Evolutionary conservation across 2,113 vertebrate species (phyloP), one percentile per base, ranked within the genome.

Genomic region (Neopipo cinnamomea): DNA sequence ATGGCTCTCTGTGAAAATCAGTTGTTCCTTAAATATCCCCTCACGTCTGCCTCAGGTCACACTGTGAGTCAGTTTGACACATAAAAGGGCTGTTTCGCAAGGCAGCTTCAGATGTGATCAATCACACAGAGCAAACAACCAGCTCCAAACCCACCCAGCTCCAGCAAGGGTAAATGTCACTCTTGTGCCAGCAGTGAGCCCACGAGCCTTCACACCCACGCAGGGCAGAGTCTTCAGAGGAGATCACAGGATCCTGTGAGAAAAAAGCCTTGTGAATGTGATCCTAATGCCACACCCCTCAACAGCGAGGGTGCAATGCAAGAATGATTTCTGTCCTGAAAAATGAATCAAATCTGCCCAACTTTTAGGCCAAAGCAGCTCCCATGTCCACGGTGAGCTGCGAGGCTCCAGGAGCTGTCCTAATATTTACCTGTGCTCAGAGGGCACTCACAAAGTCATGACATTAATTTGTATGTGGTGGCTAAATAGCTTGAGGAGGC

Each of bases 71-170:
- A 91, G 81, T 82, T 1, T 88, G 89, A 89, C 94, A 89, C 56
- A n/a, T 4, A 1, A 49, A 75, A 77, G 80, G 73, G 84, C 84
- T 11, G 8, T 91, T 95, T 72, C 6, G 8, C 87, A 93, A 92
- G 67, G 66, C 93, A 65, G 81, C 0, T 0, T 14, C 31, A 87
- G 73, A 94, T 52, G 84, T 82, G 89, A 96, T 93, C 89, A 91
- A 85, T 95, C 89, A 95, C 62, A 41, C 77, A 66, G 59, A 95
- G 70, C 94, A 96, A 95, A 95, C 20, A 95, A 37, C 70, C 70
- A 85, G 80, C 53, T 85, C 58, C 87, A 72, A 47, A 87, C 4
- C 79, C 7, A 21, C 52, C 33, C 2, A 2, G 52, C 5, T 49
- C 74, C 93, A 96, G 62, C 78, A 52, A 89, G 89, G 71, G 37